phyloP scores from a whole-genome alignment of 2,888 invertebrate genomes.

The Mystacides longicornis region DNA sequence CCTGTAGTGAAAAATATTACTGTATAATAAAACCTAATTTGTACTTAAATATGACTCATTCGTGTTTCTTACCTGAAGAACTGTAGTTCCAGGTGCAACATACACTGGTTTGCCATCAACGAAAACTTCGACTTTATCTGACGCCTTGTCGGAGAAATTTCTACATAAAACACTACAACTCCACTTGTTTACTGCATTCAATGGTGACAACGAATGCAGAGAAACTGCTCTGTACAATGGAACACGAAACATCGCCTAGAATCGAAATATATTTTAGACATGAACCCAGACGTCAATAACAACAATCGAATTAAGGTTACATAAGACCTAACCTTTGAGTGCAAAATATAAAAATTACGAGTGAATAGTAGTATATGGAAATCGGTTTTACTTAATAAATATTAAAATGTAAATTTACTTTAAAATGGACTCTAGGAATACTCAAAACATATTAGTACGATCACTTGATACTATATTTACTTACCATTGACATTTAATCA shows the following conservation, averaged over 20 bases:
- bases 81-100: conserved; percentile 94
- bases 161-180: conserved; percentile 39
- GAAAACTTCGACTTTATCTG: conserved; percentile 88
- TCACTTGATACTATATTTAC: conserved; percentile 14
- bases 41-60: no score
- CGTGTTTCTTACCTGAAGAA: conserved; percentile 92
- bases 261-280: conserved; percentile 3
- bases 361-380: no score
- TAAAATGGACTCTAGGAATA: no score
- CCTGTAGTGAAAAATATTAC: conserved; percentile 48
- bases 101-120: conserved; percentile 93
- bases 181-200: conserved; percentile 36
- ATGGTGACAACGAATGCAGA: conserved; percentile 37
- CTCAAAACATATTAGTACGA: conserved; percentile 1
- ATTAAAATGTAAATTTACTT: no score
- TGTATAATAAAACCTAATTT: neutral
- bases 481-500: conserved; percentile 8
- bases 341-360: no score
- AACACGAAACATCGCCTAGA: conserved; percentile 62
- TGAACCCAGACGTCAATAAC: neutral
- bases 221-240: conserved; percentile 62
- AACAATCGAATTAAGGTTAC: conserved; percentile 17
- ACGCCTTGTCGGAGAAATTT: conserved; percentile 44
- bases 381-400: no score
- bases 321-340: conserved; percentile 22